phyloP scores from a whole-genome alignment of 2,113 vertebrate species.

The Centropus bengalensis region DNA sequence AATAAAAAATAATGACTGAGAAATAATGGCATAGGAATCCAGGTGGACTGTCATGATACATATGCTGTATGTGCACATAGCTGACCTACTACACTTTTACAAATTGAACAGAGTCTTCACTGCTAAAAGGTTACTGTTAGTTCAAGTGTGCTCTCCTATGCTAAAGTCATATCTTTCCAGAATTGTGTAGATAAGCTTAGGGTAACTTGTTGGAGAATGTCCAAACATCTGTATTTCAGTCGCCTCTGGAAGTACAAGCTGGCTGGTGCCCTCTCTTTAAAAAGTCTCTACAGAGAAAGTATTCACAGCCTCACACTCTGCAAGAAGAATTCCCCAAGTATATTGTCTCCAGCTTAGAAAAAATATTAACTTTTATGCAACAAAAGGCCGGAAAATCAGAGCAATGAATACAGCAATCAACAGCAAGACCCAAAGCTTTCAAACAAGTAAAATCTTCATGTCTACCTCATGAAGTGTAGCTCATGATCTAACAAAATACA shows the following conservation, averaged over 20 bases:
- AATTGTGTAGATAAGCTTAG: not conserved
- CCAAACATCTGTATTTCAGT: not conserved
- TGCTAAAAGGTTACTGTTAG: not conserved
- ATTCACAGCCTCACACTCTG: not conserved
- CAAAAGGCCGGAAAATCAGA: not conserved
- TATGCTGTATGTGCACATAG: not conserved
- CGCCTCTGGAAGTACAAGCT: not conserved
- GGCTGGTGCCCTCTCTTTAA: not conserved
- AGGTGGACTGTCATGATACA: not conserved
- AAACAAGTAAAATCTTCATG: not conserved
- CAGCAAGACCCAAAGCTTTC: not conserved
- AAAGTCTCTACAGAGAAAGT: not conserved
- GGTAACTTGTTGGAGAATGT: not conserved
- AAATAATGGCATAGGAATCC: not conserved
- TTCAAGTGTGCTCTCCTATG: not conserved
- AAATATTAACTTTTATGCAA: not conserved
- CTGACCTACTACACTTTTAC: not conserved
- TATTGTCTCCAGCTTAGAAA: not conserved
- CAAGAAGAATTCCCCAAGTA: not conserved
- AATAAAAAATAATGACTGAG: not conserved
- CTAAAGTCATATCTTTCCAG: not conserved
- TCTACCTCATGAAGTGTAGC: not conserved
- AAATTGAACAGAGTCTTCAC: not conserved
- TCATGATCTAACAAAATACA: not conserved
- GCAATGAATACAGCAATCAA: not conserved